Conservation (phyloP, 2,113 vertebrate species). For the Leuciscus idus region DNA sequence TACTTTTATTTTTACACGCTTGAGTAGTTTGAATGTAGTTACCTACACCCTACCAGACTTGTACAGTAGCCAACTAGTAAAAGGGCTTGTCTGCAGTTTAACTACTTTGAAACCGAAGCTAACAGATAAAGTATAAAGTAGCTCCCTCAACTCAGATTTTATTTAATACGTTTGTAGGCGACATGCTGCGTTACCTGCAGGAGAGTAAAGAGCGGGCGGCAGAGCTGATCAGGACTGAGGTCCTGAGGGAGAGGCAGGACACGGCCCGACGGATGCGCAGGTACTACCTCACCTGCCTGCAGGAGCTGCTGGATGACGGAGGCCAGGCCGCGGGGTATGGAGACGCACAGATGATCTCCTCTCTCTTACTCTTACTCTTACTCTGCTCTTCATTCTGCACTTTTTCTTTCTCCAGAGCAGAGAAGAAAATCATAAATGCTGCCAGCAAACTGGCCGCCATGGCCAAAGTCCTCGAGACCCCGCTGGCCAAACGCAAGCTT, state of each 20-base stretch:
- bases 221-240: conserved; percentile 85
- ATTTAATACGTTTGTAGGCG: conserved; percentile 71
- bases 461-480: conserved; percentile 91
- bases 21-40: too few species aligned
- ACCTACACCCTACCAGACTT: background rate
- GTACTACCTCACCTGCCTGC: conserved; percentile 91
- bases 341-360: background rate
- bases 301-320: conserved; percentile 88
- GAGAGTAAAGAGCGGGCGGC: conserved; percentile 90
- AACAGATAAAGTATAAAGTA: background rate
- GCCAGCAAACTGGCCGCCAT: conserved; percentile 92
- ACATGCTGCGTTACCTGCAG: conserved; percentile 91
- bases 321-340: conserved; percentile 81
- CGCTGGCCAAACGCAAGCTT: conserved; percentile 71
- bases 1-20: background rate
- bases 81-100: background rate
- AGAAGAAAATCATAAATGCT: conserved; percentile 93
- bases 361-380: background rate
- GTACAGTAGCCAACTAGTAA: background rate
- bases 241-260: conserved; percentile 87
- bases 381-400: background rate
- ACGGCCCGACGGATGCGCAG: conserved; percentile 89
- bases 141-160: background rate
- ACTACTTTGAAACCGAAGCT: background rate
- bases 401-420: conserved; percentile 77